Evolutionary conservation across 2,888 invertebrate genomes (phyloP).

Genomic region (Saturnia japonica): DNA sequence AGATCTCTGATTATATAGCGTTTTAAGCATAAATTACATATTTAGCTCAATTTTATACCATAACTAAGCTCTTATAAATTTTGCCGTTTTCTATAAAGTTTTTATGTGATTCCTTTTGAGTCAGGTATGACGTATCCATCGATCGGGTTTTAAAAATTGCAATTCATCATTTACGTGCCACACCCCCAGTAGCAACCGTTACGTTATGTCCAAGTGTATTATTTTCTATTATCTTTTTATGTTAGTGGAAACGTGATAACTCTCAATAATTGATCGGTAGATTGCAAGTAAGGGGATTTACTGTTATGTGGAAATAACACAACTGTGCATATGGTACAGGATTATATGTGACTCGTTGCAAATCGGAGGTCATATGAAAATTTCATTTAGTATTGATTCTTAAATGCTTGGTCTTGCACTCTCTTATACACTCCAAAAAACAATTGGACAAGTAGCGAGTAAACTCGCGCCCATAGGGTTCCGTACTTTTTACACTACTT

Average conservation of each 20-base stretch:
- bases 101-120: conserved; percentile 19
- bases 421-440: too few relatives aligned
- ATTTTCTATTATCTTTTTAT: background rate
- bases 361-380: background rate
- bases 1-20: conserved; percentile 27
- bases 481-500: too few relatives aligned
- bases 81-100: background rate
- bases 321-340: background rate
- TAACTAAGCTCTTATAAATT: background rate
- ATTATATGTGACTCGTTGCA: background rate
- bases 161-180: conserved; percentile 29
- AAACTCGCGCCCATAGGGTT: too few relatives aligned
- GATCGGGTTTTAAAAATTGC: conserved; percentile 29
- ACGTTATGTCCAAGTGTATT: background rate
- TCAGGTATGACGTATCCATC: conserved; percentile 30
- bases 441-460: too few relatives aligned
- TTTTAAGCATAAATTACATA: background rate
- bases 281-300: conserved; percentile 1
- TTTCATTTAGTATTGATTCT: background rate
- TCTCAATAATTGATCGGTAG: background rate
- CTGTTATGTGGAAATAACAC: background rate
- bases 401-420: too few relatives aligned
- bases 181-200: background rate
- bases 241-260: background rate
- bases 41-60: background rate